These are phyloP conservation scores for Kryptolebias ocellatus DNA, from an alignment of 2,797 vertebrate genomes.

Conservation along the genomic window DNA sequence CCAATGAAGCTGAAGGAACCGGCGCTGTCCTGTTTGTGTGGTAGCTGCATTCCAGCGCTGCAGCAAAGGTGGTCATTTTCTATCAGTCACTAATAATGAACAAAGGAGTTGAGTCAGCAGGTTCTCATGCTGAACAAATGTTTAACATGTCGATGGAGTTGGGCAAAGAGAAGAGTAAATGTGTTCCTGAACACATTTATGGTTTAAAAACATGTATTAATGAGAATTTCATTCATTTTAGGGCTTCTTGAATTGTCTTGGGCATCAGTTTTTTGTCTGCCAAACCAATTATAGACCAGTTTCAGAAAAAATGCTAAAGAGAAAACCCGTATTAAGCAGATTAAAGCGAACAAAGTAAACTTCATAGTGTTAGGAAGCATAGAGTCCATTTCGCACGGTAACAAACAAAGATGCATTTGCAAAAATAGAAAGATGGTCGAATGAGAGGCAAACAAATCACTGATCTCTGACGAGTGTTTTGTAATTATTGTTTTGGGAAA, in stretches of 20 bases:
- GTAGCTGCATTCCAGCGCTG: slow-evolving; percentile 57
- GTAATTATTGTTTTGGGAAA: too few species aligned
- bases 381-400: not conserved
- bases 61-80: slow-evolving; percentile 56
- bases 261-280: not conserved
- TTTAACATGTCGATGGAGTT: too few species aligned
- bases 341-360: not conserved
- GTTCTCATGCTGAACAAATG: slow-evolving; percentile 23
- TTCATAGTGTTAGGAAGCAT: not conserved
- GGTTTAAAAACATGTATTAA: too few species aligned
- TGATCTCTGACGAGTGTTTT: too few species aligned
- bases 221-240: too few species aligned
- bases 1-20: slow-evolving; percentile 56
- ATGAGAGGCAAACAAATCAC: too few species aligned
- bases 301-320: not conserved
- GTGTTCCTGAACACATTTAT: too few species aligned
- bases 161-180: too few species aligned
- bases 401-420: too few species aligned
- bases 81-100: slow-evolving; percentile 7
- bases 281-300: not conserved
- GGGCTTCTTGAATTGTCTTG: not conserved
- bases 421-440: too few species aligned
- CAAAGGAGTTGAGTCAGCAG: slow-evolving; percentile 20
- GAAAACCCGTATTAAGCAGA: not conserved
- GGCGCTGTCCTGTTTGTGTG: slow-evolving; percentile 55